phyloP scores from a whole-genome alignment of 1,140 invertebrate species.

The Tribolium castaneum region DNA sequence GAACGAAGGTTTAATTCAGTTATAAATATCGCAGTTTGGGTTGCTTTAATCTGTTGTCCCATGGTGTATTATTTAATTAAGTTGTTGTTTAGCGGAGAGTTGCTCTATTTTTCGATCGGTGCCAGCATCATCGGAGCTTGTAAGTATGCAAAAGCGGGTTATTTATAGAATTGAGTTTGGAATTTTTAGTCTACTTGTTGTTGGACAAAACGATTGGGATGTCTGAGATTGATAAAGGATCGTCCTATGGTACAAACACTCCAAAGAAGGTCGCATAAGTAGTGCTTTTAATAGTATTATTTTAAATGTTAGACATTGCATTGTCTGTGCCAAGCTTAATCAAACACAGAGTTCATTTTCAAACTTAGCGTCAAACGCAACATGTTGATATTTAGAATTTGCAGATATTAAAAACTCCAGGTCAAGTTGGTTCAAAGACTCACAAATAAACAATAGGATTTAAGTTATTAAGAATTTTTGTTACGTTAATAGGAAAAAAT shows the following conservation, averaged over 20 bases:
- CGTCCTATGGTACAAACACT: conserved; percentile 76
- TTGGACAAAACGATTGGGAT: conserved; percentile 84
- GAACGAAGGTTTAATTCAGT: conserved; percentile 73
- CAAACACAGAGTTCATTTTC: not conserved
- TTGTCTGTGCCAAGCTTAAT: conserved; percentile 29
- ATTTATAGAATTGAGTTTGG: conserved; percentile 40
- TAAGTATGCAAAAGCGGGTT: conserved; percentile 67
- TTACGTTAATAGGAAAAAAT: not conserved
- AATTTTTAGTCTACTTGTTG: conserved; percentile 80
- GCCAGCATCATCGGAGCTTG: conserved; percentile 75
- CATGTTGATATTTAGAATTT: not conserved
- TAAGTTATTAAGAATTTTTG: not conserved
- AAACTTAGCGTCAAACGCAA: conserved; percentile 19
- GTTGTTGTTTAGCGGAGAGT: conserved; percentile 78
- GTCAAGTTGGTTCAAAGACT: not conserved
- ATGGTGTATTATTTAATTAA: conserved; percentile 77
- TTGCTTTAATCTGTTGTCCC: conserved; percentile 74
- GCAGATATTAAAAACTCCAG: not conserved
- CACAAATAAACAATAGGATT: no score
- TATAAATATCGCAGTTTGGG: conserved; percentile 80
- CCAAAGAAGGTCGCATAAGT: conserved; percentile 27
- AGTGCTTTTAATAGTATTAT: conserved; percentile 18
- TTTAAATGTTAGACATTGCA: conserved; percentile 7
- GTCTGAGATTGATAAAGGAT: conserved; percentile 86
- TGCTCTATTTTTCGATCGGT: conserved; percentile 77